A percentile compares a stretch with the other conserved stretches of the same genome.
These are phyloP conservation scores for Cygnus olor DNA, from an alignment of 2,797 vertebrate genomes.

Conservation along the genomic window DNA sequence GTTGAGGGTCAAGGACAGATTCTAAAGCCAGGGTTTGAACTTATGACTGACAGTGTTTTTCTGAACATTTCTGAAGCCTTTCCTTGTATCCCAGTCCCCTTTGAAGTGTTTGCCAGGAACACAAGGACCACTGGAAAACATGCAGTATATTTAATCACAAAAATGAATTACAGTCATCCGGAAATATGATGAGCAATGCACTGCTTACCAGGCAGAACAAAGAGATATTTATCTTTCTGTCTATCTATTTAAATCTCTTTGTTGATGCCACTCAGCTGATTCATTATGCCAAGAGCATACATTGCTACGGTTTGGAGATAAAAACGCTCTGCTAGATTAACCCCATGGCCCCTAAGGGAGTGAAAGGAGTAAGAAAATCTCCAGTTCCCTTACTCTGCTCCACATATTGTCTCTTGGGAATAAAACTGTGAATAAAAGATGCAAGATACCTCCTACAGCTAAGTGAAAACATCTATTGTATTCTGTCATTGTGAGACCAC, in stretches of 20 bases:
- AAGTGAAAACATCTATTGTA: neutral
- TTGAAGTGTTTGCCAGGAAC: neutral
- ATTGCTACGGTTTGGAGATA: slow-evolving; percentile 13
- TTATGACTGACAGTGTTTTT: neutral
- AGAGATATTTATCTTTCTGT: slow-evolving; percentile 66
- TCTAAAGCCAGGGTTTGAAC: neutral
- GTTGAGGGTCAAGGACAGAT: neutral
- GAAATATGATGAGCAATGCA: slow-evolving; percentile 46
- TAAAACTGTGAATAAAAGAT: neutral
- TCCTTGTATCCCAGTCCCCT: neutral
- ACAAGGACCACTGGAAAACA: neutral
- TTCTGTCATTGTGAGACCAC: neutral
- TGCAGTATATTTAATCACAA: slow-evolving; percentile 16
- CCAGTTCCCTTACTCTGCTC: neutral
- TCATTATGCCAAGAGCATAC: slow-evolving; percentile 59
- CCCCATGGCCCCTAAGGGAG: neutral
- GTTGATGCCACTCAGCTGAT: slow-evolving; percentile 59
- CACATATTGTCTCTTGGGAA: neutral
- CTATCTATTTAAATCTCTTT: slow-evolving; percentile 70
- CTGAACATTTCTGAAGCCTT: neutral
- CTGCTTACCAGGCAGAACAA: slow-evolving; percentile 31
- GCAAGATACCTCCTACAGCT: neutral
- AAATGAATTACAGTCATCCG: slow-evolving; percentile 49
- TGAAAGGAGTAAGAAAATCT: slow-evolving; percentile 1
- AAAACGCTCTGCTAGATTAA: slow-evolving; percentile 38